These are phyloP conservation scores for Ligdia adustata DNA, from an alignment of 2,888 invertebrate genomes.

Conservation along the genomic window DNA sequence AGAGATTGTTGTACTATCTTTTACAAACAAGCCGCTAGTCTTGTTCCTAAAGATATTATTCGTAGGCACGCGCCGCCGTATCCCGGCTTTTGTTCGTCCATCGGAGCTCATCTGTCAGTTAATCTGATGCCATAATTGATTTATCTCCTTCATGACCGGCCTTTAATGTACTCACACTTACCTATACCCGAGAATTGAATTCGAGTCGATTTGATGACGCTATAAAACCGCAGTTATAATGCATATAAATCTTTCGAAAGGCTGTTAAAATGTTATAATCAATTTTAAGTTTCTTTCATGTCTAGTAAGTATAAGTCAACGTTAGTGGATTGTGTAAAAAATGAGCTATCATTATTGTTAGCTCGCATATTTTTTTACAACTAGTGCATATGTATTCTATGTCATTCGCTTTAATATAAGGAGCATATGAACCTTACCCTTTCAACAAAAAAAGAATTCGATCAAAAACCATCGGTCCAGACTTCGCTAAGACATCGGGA, in stretches of 20 bases:
- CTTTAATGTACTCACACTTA: conserved; percentile 25
- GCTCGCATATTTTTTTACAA: too few species aligned
- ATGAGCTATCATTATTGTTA: too few species aligned
- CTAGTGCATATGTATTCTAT: too few species aligned
- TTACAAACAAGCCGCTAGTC: conserved; percentile 16
- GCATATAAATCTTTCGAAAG: conserved; percentile 6
- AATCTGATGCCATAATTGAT: conserved; percentile 74
- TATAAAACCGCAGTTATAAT: conserved; percentile 25
- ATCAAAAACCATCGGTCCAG: too few species aligned
- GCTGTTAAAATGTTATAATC: conserved; percentile 11
- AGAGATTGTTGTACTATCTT: conserved; percentile 11
- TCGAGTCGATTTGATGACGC: conserved; percentile 29
- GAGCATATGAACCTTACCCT: too few species aligned
- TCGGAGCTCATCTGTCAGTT: conserved; percentile 65
- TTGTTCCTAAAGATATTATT: conserved; percentile 52
- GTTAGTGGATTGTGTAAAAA: too few species aligned
- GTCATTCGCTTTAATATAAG: too few species aligned
- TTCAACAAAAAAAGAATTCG: too few species aligned
- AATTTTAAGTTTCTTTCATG: conserved; percentile 11
- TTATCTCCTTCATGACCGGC: conserved; percentile 34
- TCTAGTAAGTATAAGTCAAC: too few species aligned
- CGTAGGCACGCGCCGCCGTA: conserved; percentile 64
- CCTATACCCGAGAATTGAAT: conserved; percentile 31
- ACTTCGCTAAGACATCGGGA: too few species aligned
- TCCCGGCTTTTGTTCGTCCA: conserved; percentile 55